Evolutionary conservation across 2,797 vertebrate genomes (phyloP).

Genomic region (Ateles fusciceps): DNA sequence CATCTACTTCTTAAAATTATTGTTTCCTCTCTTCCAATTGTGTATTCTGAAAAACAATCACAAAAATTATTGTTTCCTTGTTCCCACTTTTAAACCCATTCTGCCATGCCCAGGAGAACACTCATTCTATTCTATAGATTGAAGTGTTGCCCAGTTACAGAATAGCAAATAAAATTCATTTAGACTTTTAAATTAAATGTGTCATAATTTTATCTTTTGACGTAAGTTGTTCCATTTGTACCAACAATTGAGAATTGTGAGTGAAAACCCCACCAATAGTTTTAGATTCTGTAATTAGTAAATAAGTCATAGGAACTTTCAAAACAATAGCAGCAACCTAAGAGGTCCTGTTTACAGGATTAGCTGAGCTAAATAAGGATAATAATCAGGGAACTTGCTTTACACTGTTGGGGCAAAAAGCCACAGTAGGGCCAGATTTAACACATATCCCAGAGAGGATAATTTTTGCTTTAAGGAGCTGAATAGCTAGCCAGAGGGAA

Average conservation of each 20-base stretch:
- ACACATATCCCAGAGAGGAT: background rate
- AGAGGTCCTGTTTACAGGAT: background rate
- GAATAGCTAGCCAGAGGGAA: background rate
- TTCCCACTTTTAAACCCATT: background rate
- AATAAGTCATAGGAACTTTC: background rate
- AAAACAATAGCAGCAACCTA: background rate
- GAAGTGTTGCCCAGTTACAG: background rate
- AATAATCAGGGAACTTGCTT: background rate
- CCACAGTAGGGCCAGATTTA: background rate
- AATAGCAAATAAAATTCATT: background rate
- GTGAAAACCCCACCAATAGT: background rate
- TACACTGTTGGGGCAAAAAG: background rate
- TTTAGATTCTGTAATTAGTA: background rate
- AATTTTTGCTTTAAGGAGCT: background rate
- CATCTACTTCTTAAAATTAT: background rate
- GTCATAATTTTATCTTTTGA: background rate
- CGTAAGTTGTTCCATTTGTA: background rate
- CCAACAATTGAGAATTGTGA: background rate
- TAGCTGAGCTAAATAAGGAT: background rate
- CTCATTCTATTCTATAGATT: background rate
- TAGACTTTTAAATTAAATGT: background rate
- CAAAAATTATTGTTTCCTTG: background rate
- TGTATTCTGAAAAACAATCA: background rate
- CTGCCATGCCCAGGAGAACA: background rate
- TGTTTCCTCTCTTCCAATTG: background rate